Evolutionary conservation across 2,888 invertebrate species (phyloP).

Genomic region (Habrosyne pyritoides): DNA sequence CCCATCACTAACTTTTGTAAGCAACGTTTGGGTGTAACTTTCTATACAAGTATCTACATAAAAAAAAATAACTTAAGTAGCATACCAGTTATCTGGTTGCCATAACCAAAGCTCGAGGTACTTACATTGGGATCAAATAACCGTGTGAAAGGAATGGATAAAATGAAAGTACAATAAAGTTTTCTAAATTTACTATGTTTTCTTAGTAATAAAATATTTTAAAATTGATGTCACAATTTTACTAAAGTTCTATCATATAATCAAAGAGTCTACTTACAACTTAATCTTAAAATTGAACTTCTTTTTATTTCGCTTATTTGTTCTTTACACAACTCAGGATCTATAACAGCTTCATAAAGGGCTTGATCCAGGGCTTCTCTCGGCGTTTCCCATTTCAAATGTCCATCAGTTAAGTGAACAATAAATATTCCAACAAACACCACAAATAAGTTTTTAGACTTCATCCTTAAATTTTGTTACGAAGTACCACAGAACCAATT

Average conservation of each 20-base stretch:
- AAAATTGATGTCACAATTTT: no score
- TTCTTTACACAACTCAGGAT: slow-evolving; percentile 53
- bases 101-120: no score
- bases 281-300: slow-evolving; percentile 35
- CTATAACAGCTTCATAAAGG: slow-evolving; percentile 56
- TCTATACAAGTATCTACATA: no score
- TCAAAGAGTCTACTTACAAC: slow-evolving; percentile 52
- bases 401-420: slow-evolving; percentile 18
- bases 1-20: no score
- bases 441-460: neutral
- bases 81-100: no score
- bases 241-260: neutral
- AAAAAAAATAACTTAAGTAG: no score
- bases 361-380: slow-evolving; percentile 52
- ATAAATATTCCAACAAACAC: neutral
- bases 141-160: no score
- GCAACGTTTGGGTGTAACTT: no score
- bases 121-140: no score
- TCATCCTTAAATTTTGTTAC: neutral
- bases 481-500: neutral
- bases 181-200: no score
- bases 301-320: slow-evolving; percentile 53
- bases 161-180: no score
- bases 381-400: slow-evolving; percentile 31
- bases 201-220: no score